These are phyloP conservation scores for Butorides virescens DNA, from an alignment of 2,113 vertebrate species.

Conservation along the genomic window DNA sequence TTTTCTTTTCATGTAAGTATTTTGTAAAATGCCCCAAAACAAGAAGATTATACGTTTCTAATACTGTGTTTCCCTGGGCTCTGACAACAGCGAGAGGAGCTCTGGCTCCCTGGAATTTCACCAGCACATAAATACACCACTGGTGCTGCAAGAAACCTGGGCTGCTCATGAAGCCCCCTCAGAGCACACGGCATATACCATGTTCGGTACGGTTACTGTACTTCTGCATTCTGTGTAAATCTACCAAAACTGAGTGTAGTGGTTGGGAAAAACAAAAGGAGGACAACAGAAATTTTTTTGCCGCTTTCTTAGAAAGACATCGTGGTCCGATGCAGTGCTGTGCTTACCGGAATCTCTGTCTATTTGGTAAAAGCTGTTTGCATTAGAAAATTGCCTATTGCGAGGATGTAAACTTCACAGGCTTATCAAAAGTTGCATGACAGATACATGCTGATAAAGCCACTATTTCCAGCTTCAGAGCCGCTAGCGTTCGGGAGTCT, in stretches of 20 bases:
- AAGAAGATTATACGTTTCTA: background rate
- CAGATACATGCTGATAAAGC: background rate
- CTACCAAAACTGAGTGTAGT: background rate
- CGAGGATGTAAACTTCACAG: background rate
- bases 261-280: background rate
- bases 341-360: background rate
- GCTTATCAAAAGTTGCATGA: background rate
- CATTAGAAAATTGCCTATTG: background rate
- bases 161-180: background rate
- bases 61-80: background rate
- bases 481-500: background rate
- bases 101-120: background rate
- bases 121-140: background rate
- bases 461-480: background rate
- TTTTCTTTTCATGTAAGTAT: background rate
- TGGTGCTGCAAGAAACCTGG: background rate
- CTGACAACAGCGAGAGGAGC: background rate
- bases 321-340: background rate
- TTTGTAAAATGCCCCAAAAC: background rate
- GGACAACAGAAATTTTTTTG: background rate
- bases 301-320: background rate
- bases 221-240: background rate
- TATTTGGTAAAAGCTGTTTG: background rate
- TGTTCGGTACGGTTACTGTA: background rate
- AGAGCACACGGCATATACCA: rapidly evolving